These are phyloP conservation scores for Lepus europaeus DNA, from an alignment of 2,113 vertebrate species.

Conservation along the genomic window DNA sequence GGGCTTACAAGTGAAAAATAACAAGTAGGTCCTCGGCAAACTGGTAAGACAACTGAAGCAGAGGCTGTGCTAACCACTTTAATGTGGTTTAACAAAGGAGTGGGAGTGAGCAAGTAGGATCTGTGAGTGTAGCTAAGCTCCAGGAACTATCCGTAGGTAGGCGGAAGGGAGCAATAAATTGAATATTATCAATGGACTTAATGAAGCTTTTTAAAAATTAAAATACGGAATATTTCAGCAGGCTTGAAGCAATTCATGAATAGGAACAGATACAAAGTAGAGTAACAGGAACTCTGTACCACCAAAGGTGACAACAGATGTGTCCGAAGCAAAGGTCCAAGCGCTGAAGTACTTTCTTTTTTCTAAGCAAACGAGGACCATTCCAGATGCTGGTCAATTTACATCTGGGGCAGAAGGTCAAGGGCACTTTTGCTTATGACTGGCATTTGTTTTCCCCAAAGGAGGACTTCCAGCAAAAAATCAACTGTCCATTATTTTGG, in stretches of 20 bases:
- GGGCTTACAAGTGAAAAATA: background rate
- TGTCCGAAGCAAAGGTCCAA: background rate
- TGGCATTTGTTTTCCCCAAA: slow-evolving; percentile 21
- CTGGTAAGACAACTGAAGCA: background rate
- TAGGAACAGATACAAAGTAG: background rate
- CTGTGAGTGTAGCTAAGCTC: background rate
- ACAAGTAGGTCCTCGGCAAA: background rate
- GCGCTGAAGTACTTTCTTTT: background rate
- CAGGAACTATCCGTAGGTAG: background rate
- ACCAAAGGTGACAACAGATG: background rate
- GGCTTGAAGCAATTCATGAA: background rate
- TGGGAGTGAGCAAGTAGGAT: background rate
- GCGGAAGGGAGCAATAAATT: background rate
- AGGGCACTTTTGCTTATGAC: background rate
- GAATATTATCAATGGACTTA: background rate
- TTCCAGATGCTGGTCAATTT: background rate
- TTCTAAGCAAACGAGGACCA: background rate
- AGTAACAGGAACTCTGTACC: background rate
- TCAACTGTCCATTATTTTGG: background rate
- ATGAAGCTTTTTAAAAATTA: background rate
- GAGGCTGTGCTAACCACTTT: background rate
- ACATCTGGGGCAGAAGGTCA: background rate
- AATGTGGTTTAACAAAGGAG: background rate
- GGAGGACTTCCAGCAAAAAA: background rate
- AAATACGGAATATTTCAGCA: background rate